Conservation (phyloP, 2,113 vertebrate species). For the Apeltes quadracus region DNA sequence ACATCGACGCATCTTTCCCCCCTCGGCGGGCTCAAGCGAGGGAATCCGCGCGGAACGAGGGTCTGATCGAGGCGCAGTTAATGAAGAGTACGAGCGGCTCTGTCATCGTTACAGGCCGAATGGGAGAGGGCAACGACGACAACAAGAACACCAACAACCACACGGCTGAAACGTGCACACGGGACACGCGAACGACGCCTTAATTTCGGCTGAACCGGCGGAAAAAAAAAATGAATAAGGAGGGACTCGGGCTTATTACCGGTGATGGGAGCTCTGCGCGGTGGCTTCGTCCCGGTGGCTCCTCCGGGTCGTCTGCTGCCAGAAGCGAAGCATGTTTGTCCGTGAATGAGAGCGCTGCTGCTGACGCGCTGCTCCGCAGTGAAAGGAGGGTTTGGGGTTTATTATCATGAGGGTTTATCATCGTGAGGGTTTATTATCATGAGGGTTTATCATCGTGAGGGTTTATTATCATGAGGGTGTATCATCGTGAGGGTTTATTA, state of each 20-base stretch:
- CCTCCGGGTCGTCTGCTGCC: conserved; percentile 26
- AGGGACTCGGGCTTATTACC: conserved; percentile 53
- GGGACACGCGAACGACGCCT: background rate
- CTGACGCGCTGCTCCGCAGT: background rate
- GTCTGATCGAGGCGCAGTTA: background rate
- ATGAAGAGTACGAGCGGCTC: background rate
- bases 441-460: no score
- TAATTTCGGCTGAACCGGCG: background rate
- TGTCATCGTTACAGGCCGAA: conserved; percentile 6
- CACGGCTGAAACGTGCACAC: background rate
- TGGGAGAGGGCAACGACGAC: background rate
- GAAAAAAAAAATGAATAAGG: no score
- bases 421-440: no score
- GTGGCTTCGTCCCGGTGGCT: conserved; percentile 13
- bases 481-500: no score
- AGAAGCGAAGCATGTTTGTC: conserved; percentile 10
- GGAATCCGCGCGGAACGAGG: background rate
- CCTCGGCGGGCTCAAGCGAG: background rate
- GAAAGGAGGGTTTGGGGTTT: background rate
- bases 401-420: no score
- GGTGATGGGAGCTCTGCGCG: conserved; percentile 15
- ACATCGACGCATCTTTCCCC: background rate
- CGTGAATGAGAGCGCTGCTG: background rate
- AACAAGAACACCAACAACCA: background rate
- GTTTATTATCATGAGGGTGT: no score